Conservation (phyloP, 2,797 vertebrate genomes). For the Ceryle rudis region DNA sequence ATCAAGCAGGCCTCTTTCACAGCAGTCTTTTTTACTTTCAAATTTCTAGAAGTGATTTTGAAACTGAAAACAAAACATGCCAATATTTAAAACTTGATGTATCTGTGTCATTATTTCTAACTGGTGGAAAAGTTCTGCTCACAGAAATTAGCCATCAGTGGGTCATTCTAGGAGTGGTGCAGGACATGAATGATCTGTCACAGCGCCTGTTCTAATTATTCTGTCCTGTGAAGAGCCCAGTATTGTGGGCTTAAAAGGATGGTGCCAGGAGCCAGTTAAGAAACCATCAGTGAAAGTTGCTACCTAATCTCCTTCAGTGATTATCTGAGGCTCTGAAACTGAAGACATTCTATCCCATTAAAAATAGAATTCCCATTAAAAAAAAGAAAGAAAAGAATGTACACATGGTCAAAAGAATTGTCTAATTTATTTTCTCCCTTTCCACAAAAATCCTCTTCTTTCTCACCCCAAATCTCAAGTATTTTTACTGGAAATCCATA, state of each 20-base stretch:
- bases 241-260: not conserved
- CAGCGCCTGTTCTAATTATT: not conserved
- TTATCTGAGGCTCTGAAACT: not conserved
- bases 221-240: not conserved
- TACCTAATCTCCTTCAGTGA: not conserved
- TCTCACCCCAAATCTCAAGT: not conserved
- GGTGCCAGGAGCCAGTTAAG: not conserved
- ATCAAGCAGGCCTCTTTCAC: not conserved
- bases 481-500: not conserved
- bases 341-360: not conserved
- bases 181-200: not conserved
- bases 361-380: not conserved
- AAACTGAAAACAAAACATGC: not conserved
- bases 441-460: not conserved
- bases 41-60: not conserved
- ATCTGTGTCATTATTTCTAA: not conserved
- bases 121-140: not conserved
- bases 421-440: not conserved
- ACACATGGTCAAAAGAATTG: not conserved
- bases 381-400: not conserved
- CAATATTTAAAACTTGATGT: not conserved
- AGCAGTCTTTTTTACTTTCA: not conserved
- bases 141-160: not conserved
- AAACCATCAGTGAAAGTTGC: not conserved
- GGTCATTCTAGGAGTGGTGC: not conserved